Percentiles rank a stretch among this genome's conserved stretches.
Conservation (phyloP, 2,797 vertebrate genomes). For the Crotalus adamanteus region DNA sequence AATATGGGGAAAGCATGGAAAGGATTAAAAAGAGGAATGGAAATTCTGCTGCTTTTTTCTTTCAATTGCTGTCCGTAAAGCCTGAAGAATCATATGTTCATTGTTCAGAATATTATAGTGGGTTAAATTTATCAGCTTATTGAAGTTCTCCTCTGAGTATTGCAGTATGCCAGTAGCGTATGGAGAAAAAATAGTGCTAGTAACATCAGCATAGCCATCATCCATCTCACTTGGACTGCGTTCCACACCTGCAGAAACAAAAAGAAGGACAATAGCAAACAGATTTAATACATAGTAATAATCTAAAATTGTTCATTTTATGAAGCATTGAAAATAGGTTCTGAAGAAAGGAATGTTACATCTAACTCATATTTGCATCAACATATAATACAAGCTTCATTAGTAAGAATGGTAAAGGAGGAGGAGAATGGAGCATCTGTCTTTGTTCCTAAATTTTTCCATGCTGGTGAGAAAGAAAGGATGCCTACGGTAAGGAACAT, state of each 20-base stretch:
- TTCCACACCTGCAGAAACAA: constrained; percentile 51
- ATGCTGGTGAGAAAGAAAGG: neutral
- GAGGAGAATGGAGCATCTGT: neutral
- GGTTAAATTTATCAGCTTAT: constrained; percentile 71
- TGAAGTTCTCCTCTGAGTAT: constrained; percentile 73
- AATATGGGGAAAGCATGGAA: constrained; percentile 1
- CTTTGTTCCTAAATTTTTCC: neutral
- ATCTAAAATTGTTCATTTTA: neutral
- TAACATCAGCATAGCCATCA: constrained; percentile 73
- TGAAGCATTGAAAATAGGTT: neutral
- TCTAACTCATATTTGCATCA: neutral
- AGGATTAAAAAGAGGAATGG: neutral
- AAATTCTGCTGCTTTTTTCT: constrained; percentile 42
- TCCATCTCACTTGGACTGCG: constrained; percentile 65
- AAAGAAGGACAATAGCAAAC: neutral
- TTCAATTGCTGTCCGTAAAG: constrained; percentile 65
- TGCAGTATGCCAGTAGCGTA: constrained; percentile 74
- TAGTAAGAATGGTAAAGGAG: neutral
- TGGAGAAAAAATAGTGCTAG: constrained; percentile 55
- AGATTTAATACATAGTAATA: neutral
- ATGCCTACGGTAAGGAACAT: neutral
- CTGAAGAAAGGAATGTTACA: neutral
- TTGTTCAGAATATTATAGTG: constrained; percentile 79
- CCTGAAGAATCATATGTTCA: constrained; percentile 67
- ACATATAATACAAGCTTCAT: neutral